phyloP scores from a whole-genome alignment of 2,113 vertebrate species.

The Lonchura striata region DNA sequence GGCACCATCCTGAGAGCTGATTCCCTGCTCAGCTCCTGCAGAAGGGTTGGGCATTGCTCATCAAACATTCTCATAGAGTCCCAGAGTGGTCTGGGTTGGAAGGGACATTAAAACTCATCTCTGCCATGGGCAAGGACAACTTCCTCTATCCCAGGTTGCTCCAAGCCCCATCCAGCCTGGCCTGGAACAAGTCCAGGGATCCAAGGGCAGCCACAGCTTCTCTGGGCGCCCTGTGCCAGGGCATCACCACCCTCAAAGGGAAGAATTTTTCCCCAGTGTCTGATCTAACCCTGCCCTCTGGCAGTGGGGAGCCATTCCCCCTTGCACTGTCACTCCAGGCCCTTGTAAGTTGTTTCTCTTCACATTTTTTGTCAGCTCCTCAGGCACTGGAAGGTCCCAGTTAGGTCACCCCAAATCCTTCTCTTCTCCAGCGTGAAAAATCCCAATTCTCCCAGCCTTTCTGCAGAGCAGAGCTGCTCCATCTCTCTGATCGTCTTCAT shows the following conservation, averaged over 20 bases:
- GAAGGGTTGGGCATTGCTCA: not conserved
- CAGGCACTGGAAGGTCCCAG: not conserved
- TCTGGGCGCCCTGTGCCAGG: not conserved
- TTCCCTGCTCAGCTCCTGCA: not conserved
- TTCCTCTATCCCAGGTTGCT: not conserved
- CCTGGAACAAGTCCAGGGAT: not conserved
- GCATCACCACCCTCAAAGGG: accelerated
- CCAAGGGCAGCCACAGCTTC: not conserved
- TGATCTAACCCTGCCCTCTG: not conserved
- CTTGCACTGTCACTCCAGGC: not conserved
- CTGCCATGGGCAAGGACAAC: not conserved
- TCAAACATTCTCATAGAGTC: not conserved
- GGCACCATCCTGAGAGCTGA: not conserved
- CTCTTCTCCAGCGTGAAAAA: not conserved
- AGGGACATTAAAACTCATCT: not conserved
- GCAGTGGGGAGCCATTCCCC: not conserved
- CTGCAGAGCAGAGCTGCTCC: not conserved
- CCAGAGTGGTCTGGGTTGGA: not conserved
- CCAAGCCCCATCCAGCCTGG: accelerated
- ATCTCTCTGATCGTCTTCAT: not conserved
- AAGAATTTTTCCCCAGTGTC: not conserved
- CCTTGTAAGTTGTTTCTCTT: not conserved
- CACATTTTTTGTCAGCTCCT: not conserved
- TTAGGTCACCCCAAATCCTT: not conserved
- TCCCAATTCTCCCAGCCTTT: not conserved